Conservation (phyloP, 2,113 vertebrate genomes). For the Pseudonaja textilis region DNA sequence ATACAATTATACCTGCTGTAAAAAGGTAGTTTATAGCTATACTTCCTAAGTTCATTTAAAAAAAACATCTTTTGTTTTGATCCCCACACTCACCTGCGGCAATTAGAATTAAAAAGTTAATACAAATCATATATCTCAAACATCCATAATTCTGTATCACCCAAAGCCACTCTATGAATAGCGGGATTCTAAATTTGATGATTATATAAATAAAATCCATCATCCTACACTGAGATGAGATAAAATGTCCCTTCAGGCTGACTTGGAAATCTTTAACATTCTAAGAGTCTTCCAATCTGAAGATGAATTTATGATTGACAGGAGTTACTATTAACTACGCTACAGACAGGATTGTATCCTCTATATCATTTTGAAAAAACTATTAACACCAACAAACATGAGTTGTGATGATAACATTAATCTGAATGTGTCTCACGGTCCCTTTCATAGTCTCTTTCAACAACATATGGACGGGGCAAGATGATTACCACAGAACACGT, state of each 20-base stretch:
- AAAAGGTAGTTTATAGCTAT: background rate
- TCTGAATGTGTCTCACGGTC: background rate
- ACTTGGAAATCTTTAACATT: background rate
- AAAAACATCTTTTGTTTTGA: background rate
- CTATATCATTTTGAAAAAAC: background rate
- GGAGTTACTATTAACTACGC: background rate
- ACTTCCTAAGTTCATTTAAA: background rate
- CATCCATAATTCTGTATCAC: background rate
- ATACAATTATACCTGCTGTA: background rate
- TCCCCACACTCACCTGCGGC: background rate
- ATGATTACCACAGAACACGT: background rate
- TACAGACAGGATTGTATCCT: background rate
- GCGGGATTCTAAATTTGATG: background rate
- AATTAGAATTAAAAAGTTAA: background rate
- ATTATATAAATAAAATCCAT: background rate
- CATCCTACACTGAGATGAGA: background rate
- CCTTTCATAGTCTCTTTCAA: conserved; percentile 6
- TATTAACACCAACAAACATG: conserved; percentile 3
- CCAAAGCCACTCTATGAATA: background rate
- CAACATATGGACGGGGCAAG: background rate
- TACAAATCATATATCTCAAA: background rate
- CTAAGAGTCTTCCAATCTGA: background rate
- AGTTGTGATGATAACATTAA: background rate
- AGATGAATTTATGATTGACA: background rate
- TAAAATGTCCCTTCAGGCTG: conserved; percentile 8